Evolutionary conservation across 2,888 invertebrate species (phyloP).

Genomic region (Escarpia spicata): DNA sequence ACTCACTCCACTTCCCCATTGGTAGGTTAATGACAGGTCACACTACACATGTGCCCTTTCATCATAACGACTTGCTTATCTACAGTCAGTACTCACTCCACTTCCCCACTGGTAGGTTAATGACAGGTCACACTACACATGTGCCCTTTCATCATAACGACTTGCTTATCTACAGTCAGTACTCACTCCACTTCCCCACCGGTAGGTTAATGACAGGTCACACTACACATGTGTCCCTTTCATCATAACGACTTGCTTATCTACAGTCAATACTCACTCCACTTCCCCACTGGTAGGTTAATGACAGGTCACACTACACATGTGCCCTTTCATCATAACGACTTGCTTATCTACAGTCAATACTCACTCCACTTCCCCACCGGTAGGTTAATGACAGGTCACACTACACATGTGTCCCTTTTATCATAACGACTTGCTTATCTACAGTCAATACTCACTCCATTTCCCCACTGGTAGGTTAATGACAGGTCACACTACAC

Average conservation of each 20-base stretch:
- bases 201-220: slow-evolving; percentile 18
- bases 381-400: slow-evolving; percentile 7
- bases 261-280: not conserved
- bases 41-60: not conserved
- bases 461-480: slow-evolving; percentile 21
- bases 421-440: not conserved
- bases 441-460: no score
- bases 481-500: not conserved
- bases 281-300: slow-evolving; percentile 21
- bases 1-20: not conserved
- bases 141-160: not conserved
- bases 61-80: not conserved
- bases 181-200: not conserved
- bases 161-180: no score
- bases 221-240: not conserved
- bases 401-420: not conserved
- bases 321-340: not conserved
- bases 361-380: not conserved
- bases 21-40: slow-evolving; percentile 18
- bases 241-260: not conserved
- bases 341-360: no score
- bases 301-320: not conserved
- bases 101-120: slow-evolving; percentile 22
- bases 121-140: not conserved
- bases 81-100: not conserved